Evolutionary conservation across 1,140 invertebrate genomes (phyloP).

Genomic region (Drusus annulatus): DNA sequence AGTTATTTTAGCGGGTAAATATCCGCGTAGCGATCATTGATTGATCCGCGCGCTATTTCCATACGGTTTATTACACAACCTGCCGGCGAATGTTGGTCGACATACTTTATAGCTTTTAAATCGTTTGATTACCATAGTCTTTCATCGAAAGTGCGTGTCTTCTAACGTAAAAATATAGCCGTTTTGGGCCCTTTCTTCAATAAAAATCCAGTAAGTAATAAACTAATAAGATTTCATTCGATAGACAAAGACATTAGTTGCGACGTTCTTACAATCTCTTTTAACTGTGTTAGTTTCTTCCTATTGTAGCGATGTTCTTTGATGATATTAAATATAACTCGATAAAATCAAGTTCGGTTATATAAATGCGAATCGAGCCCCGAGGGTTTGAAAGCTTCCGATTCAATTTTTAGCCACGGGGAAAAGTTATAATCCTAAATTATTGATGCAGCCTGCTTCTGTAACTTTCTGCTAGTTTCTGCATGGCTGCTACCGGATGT

Average conservation of each 20-base stretch:
- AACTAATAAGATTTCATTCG: background rate
- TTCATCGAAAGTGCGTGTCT: background rate
- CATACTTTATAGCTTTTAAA: constrained; percentile 23
- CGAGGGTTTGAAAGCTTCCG: background rate
- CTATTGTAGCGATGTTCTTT: too few species aligned
- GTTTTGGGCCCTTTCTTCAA: background rate
- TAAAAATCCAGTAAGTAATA: background rate
- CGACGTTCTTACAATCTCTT: too few species aligned
- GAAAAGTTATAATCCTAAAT: background rate
- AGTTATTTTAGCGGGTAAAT: constrained; percentile 20
- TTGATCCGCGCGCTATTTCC: constrained; percentile 41
- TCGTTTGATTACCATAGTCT: constrained; percentile 35
- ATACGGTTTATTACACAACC: constrained; percentile 27
- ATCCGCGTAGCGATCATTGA: constrained; percentile 36
- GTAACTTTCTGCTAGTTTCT: background rate
- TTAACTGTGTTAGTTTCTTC: too few species aligned
- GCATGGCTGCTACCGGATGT: constrained; percentile 1
- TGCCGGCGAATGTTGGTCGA: constrained; percentile 19
- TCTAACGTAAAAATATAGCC: background rate
- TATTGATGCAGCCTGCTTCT: background rate
- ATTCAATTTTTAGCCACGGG: constrained; percentile 1
- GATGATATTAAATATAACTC: too few species aligned
- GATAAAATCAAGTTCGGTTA: too few species aligned
- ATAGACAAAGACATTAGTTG: too few species aligned
- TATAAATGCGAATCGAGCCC: background rate